Evolutionary conservation across 2,888 invertebrate species (phyloP), one percentile per base, ranked within the genome.

Genomic region (Mythimna albipuncta): DNA sequence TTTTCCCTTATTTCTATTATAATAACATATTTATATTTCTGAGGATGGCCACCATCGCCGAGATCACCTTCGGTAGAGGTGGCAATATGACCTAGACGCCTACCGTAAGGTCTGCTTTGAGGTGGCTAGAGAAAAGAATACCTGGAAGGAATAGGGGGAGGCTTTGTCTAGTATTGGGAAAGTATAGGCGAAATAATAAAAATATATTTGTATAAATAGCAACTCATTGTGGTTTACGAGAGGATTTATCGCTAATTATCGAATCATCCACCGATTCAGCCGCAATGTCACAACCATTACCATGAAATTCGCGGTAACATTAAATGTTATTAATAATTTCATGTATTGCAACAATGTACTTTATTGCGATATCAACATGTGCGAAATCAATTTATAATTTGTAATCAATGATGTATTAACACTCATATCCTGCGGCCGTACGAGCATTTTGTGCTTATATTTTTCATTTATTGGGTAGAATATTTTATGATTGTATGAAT

Each of bases 291-390:
- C 52, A 74, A 72, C 68, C 41, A 65, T 78, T 71, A 68, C 77
- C 61, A 65, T 70, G 38, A 75, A 69, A 72, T 66, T 54, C 38
- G 66, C 54, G 69, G 69, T 64, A 38, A 68, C 57, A 72, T 79
- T 75, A 66, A 81, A 75, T 54, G 63, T 67, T 75, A 79, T 74
- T 79, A 72, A 84, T 85, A 81, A 84, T 85, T 81, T 70, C 64
- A 75, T 54, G 61, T 70, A 77, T 64, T 67, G 21, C 44, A 59
- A 73, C 62, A 66, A 38, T 62, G 78, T 71, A 72, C 59, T 66
- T 73, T 79, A 72, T 82, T 78, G 76, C 69, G 65, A 75, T 77
- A 73, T 73, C 61, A 69, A 75, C 70, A 77, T 72, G 71, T 76
- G 72, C 68, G 79, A 75, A 76, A 85, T 69, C 55, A 84, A 81